Percentiles rank a stretch among this genome's conserved stretches.
Evolutionary conservation across 2,888 invertebrate species (phyloP).

Genomic region (Ceraclea dissimilis): DNA sequence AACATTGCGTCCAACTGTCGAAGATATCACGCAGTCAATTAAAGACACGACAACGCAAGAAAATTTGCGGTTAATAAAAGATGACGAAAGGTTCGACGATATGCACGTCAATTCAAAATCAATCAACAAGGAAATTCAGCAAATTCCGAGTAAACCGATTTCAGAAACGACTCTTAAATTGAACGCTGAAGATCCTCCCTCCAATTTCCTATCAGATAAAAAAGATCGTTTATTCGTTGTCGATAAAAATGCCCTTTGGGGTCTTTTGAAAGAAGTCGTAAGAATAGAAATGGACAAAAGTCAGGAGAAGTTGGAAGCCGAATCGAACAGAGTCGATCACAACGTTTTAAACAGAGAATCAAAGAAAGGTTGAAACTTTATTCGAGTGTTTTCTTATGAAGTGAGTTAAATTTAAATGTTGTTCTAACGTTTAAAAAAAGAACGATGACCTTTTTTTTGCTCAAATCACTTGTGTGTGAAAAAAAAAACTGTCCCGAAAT

Average conservation of each 20-base stretch:
- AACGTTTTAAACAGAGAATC: neutral
- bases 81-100: constrained; percentile 17
- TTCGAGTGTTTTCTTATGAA: neutral
- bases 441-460: no score
- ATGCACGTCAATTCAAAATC: constrained; percentile 37
- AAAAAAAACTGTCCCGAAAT: no score
- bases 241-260: constrained; percentile 55
- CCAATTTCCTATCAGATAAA: constrained; percentile 37
- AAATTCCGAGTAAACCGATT: constrained; percentile 42
- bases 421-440: no score
- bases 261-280: constrained; percentile 51
- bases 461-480: no score
- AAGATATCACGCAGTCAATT: neutral
- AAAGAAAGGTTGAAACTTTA: neutral
- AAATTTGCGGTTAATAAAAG: neutral
- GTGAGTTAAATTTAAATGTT: neutral
- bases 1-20: neutral
- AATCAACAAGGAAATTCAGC: constrained; percentile 47
- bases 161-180: constrained; percentile 43
- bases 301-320: constrained; percentile 22
- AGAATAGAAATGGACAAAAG: constrained; percentile 31
- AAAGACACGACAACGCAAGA: neutral
- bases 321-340: constrained; percentile 15
- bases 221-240: constrained; percentile 50
- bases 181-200: constrained; percentile 19